Evolutionary conservation across 2,797 vertebrate species (phyloP).

Genomic region (Anniella stebbinsi): DNA sequence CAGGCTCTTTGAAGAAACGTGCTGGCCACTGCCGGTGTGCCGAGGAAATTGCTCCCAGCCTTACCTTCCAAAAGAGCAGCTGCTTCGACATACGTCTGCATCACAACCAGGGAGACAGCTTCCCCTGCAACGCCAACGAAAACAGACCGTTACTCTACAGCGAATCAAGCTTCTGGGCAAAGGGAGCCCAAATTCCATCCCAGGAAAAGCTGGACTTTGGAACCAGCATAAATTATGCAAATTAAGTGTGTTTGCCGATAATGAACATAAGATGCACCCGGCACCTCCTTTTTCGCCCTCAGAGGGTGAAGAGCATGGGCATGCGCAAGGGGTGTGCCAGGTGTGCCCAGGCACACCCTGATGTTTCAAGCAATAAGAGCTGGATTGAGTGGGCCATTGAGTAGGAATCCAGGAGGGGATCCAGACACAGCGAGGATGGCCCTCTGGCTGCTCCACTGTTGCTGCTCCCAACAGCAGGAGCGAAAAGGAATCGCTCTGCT

Average conservation of each 20-base stretch:
- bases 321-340: too few relatives aligned
- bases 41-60: neutral
- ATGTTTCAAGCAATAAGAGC: too few relatives aligned
- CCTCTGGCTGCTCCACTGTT: too few relatives aligned
- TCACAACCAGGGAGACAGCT: constrained; percentile 86
- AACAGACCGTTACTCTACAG: constrained; percentile 7
- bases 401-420: too few relatives aligned
- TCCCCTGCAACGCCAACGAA: constrained; percentile 86
- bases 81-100: constrained; percentile 86
- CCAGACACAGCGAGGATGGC: too few relatives aligned
- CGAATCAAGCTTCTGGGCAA: neutral
- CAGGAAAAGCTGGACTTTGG: neutral
- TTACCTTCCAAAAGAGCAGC: constrained; percentile 87
- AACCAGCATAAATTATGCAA: neutral
- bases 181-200: neutral
- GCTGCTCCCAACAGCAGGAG: too few relatives aligned
- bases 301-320: neutral
- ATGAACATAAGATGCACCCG: neutral
- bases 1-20: neutral
- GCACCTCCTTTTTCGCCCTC: neutral
- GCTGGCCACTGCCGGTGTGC: neutral
- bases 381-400: too few relatives aligned
- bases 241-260: neutral
- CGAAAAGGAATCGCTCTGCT: too few relatives aligned
- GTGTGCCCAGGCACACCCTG: too few relatives aligned